Evolutionary conservation across 1,140 invertebrate genomes (phyloP).

Genomic region (Maniola jurtina): DNA sequence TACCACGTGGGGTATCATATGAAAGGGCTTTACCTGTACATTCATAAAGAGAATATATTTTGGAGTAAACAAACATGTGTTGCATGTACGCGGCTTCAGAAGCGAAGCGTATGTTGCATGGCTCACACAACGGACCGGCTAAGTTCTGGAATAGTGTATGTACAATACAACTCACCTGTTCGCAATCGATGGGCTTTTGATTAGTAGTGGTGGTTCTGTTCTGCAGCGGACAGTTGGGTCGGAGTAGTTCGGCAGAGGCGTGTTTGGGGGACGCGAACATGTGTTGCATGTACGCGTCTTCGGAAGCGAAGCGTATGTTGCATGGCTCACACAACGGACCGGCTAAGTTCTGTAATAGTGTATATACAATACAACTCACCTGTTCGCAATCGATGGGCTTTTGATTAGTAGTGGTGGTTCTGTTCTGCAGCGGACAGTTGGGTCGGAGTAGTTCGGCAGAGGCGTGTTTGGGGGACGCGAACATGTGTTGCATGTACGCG

Average conservation of each 20-base stretch:
- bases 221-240: too few relatives aligned
- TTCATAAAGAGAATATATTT: too few relatives aligned
- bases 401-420: too few relatives aligned
- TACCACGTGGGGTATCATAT: too few relatives aligned
- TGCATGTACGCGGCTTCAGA: constrained; percentile 61
- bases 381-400: too few relatives aligned
- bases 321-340: constrained; percentile 59
- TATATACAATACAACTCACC: constrained; percentile 11
- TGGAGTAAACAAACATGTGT: constrained; percentile 20
- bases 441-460: background rate
- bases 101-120: constrained; percentile 56
- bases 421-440: too few relatives aligned
- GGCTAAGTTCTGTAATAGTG: constrained; percentile 39
- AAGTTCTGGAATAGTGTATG: constrained; percentile 37
- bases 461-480: background rate
- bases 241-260: background rate
- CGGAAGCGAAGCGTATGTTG: constrained; percentile 54
- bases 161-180: too few relatives aligned
- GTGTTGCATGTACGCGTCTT: constrained; percentile 61
- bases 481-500: constrained; percentile 54
- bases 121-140: constrained; percentile 54
- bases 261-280: background rate
- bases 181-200: too few relatives aligned
- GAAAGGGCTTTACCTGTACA: too few relatives aligned
- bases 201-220: too few relatives aligned